Evolutionary conservation across 2,888 invertebrate genomes (phyloP).

Genomic region (Trisateles emortualis): DNA sequence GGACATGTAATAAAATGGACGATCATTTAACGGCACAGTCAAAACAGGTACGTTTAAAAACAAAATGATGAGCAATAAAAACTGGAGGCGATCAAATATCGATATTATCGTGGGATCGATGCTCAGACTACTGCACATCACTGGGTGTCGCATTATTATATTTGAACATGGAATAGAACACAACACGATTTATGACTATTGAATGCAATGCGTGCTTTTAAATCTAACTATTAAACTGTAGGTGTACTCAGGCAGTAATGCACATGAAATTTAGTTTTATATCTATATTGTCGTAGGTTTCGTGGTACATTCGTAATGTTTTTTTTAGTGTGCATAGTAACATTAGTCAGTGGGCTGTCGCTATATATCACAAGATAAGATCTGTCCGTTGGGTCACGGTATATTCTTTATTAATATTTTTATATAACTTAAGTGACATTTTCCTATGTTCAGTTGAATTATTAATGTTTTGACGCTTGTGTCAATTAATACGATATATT

Average conservation of each 20-base stretch:
- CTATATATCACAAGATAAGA: constrained; percentile 61
- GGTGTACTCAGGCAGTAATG: constrained; percentile 16
- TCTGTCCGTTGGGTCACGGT: constrained; percentile 50
- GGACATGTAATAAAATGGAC: constrained; percentile 32
- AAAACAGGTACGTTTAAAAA: constrained; percentile 43
- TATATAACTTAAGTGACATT: constrained; percentile 51
- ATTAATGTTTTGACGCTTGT: constrained; percentile 32
- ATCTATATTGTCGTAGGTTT: constrained; percentile 10
- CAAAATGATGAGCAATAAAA: constrained; percentile 48
- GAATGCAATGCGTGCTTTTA: constrained; percentile 23
- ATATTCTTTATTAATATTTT: constrained; percentile 60
- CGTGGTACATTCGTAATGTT: constrained; percentile 31
- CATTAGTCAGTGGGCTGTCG: constrained; percentile 59
- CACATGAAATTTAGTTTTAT: constrained; percentile 17
- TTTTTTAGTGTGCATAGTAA: constrained; percentile 41
- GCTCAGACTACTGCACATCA: constrained; percentile 50
- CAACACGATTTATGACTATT: background rate
- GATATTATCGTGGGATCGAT: constrained; percentile 46
- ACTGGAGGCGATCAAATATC: constrained; percentile 38
- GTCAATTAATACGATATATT: constrained; percentile 28
- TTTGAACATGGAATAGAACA: constrained; percentile 6
- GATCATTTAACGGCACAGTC: constrained; percentile 41
- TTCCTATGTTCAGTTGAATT: constrained; percentile 41
- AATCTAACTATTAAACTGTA: background rate
- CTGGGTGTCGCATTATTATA: constrained; percentile 42